Conservation (phyloP, 2,113 vertebrate species). For the Anoura caudifer region DNA sequence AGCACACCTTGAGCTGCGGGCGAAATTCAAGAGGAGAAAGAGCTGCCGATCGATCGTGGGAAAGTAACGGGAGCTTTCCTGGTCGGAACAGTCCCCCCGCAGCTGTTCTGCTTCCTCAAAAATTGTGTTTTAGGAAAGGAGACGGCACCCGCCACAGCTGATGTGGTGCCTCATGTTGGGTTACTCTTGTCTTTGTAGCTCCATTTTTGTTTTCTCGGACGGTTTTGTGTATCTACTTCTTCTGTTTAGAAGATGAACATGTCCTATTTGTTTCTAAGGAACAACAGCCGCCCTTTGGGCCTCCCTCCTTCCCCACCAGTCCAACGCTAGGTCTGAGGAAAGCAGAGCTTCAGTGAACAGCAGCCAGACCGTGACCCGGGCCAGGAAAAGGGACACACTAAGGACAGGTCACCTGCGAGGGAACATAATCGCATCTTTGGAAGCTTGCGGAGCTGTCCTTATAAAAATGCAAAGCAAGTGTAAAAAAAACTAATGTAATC, state of each 20-base stretch:
- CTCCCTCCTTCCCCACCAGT: background rate
- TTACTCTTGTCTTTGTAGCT: background rate
- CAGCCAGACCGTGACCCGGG: background rate
- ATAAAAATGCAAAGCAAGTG: slow-evolving; percentile 41
- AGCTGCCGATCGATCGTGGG: background rate
- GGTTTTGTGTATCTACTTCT: background rate
- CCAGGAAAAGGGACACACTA: background rate
- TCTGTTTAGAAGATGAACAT: background rate
- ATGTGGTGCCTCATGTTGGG: background rate
- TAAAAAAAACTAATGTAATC: background rate
- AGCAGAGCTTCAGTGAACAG: background rate
- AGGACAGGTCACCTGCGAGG: background rate
- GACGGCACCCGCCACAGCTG: background rate
- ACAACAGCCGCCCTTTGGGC: background rate
- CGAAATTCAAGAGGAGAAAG: background rate
- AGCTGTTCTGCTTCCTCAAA: background rate
- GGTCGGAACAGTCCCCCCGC: too few relatives aligned
- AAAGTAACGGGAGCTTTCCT: background rate
- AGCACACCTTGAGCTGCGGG: background rate
- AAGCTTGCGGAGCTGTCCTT: background rate
- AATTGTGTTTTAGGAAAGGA: background rate
- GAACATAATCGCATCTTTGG: background rate
- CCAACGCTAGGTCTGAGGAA: background rate
- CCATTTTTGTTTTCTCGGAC: background rate
- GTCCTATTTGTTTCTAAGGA: background rate